A percentile compares a stretch with the other conserved stretches of the same genome.
These are phyloP conservation scores for Caenorhabditis sp. DNA, from an alignment of 2,888 invertebrate genomes.

Conservation along the genomic window DNA sequence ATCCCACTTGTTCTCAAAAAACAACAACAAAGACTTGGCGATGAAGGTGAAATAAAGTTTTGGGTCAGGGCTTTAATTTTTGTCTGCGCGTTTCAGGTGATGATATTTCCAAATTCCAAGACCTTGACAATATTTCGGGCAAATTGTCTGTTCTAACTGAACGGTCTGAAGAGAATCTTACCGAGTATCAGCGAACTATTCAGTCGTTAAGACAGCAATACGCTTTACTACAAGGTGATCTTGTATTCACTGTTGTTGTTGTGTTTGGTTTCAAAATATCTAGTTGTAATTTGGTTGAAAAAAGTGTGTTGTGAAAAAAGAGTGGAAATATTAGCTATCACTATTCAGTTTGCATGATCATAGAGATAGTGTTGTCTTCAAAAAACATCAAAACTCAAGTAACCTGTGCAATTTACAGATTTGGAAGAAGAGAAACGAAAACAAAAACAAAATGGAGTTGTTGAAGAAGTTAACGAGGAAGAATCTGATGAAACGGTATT, in stretches of 20 bases:
- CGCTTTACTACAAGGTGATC: slow-evolving; percentile 55
- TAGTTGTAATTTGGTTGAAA: not conserved
- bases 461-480: slow-evolving; percentile 38
- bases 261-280: slow-evolving; percentile 3
- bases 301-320: not conserved
- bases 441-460: slow-evolving; percentile 37
- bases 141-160: slow-evolving; percentile 69
- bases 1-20: slow-evolving; percentile 61
- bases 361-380: slow-evolving; percentile 1
- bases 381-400: not conserved
- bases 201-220: slow-evolving; percentile 64
- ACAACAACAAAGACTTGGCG: slow-evolving; percentile 52
- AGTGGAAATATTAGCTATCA: not conserved
- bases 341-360: slow-evolving; percentile 12
- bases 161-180: slow-evolving; percentile 66
- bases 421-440: slow-evolving; percentile 50
- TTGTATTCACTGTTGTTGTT: slow-evolving; percentile 25
- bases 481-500: slow-evolving; percentile 35
- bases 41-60: slow-evolving; percentile 54
- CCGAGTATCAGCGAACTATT: slow-evolving; percentile 65
- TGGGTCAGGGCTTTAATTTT: too few relatives aligned
- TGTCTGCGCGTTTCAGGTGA: slow-evolving; percentile 23
- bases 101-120: slow-evolving; percentile 31
- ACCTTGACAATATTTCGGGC: slow-evolving; percentile 63
- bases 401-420: slow-evolving; percentile 34